A percentile compares a stretch with the other conserved stretches of the same genome.
Evolutionary conservation across 2,888 invertebrate genomes (phyloP).

Genomic region (Drosophila austrosaltans): DNA sequence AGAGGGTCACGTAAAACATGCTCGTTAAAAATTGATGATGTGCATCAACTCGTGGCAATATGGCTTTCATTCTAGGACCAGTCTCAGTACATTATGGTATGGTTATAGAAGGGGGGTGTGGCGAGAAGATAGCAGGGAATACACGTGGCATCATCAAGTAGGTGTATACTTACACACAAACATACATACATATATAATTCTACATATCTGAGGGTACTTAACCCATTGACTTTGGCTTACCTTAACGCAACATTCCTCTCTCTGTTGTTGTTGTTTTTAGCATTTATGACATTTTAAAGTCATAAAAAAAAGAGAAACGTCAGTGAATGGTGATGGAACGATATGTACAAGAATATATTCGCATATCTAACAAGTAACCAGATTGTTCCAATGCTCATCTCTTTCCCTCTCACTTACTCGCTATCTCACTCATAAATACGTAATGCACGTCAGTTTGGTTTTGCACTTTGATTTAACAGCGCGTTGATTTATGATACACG

Average conservation of each 20-base stretch:
- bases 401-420: background rate
- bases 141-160: constrained; percentile 22
- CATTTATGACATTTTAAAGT: constrained; percentile 72
- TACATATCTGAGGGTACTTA: constrained; percentile 25
- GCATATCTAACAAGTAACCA: constrained; percentile 52
- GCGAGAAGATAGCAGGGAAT: background rate
- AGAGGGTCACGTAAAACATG: constrained; percentile 64
- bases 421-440: constrained; percentile 62
- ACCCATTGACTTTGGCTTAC: constrained; percentile 39
- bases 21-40: constrained; percentile 75
- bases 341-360: too few species aligned
- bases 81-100: constrained; percentile 20
- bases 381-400: constrained; percentile 15
- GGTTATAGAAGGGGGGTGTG: constrained; percentile 21
- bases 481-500: constrained; percentile 64
- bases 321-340: too few species aligned
- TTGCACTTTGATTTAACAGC: constrained; percentile 73
- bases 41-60: constrained; percentile 63
- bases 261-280: constrained; percentile 45
- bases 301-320: constrained; percentile 61
- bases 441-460: constrained; percentile 74
- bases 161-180: background rate
- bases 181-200: background rate
- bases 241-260: constrained; percentile 44
- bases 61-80: constrained; percentile 16